Evolutionary conservation across 1,140 invertebrate genomes (phyloP), one percentile per base, ranked within the genome.

Genomic region (Portunus trituberculatus): DNA sequence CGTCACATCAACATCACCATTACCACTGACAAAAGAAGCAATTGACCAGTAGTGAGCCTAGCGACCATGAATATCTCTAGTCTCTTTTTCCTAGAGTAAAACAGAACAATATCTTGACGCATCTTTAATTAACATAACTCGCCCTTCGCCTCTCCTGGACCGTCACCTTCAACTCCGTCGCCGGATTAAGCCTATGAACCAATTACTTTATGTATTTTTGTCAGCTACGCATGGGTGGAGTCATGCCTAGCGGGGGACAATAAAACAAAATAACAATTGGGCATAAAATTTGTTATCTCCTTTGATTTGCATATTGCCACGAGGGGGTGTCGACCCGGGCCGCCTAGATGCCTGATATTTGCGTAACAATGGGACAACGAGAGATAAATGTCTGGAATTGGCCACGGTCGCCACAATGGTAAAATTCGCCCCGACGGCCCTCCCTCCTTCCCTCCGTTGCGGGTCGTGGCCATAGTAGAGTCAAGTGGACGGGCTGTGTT

Each of bases 261-360:
- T 76, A 76, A 76, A 76, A 76, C 67, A 76, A 76, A 76, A 76
- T 76, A 76, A 76, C 67, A 76, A 76, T 76, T 76, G 67, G 67
- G 67, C 67, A 76, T 76, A 76, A 76, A 76, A 76, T n/a, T 76
- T 76, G 67, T n/a, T 76, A 76, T 76, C 67, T 76, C 67, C 67
- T 76, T 76, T 76, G 52, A 76, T 76, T 76, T 76, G 67, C 67
- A 76, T 76, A 76, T 76, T 76, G 67, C 67, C 67, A 76, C 67
- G 67, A 76, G 67, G 67, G 52, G 67, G 67, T 76, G 67, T 76
- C 67, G 67, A 76, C 20, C 67, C n/a, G 20, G 67, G 67, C 67
- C 67, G 67, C 67, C 20, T 12, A 76, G 67, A 76, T 76, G 67
- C 67, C 67, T 76, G 67, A 76, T 76, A 76, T 76, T 76, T 76